phyloP scores from a whole-genome alignment of 37 sponge, comb jelly and placozoan species.

The Axinella damicornis region DNA sequence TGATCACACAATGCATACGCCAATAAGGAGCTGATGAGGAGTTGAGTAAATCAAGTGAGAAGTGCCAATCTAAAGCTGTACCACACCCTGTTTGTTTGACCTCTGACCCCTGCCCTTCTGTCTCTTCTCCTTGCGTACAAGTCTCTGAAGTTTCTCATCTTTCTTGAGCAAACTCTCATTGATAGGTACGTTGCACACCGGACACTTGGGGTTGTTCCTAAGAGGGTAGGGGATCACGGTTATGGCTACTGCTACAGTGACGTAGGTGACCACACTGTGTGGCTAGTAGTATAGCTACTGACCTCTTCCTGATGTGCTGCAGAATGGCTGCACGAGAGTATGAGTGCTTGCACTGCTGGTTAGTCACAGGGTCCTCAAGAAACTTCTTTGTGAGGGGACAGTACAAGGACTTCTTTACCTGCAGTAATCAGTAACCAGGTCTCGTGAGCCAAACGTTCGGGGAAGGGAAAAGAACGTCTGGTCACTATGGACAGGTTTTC shows the following conservation, averaged over 20 bases:
- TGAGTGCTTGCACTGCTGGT: conserved; percentile 54
- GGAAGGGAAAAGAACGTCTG: too few species aligned
- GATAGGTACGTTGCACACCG: conserved; percentile 56
- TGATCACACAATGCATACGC: too few species aligned
- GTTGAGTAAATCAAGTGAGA: too few species aligned
- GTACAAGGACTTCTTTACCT: conserved; percentile 57
- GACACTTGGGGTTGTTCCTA: conserved; percentile 32
- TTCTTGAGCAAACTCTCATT: conserved; percentile 46
- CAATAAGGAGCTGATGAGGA: too few species aligned
- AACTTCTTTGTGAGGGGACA: conserved; percentile 76
- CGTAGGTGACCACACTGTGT: too few species aligned
- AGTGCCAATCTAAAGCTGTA: too few species aligned
- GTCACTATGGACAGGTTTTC: too few species aligned
- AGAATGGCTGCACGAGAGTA: conserved; percentile 67
- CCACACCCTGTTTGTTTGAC: too few species aligned
- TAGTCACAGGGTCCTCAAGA: conserved; percentile 72
- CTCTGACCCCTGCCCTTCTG: neutral
- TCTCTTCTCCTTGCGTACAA: conserved; percentile 26
- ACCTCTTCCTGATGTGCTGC: conserved; percentile 43
- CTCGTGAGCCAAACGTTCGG: too few species aligned
- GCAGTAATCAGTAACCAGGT: neutral
- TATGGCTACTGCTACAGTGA: too few species aligned
- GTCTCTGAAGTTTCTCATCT: conserved; percentile 46
- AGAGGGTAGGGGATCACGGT: too few species aligned
- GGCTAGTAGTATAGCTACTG: too few species aligned